Conservation (phyloP, 2,888 invertebrate species). For the Plutella xylostella region DNA sequence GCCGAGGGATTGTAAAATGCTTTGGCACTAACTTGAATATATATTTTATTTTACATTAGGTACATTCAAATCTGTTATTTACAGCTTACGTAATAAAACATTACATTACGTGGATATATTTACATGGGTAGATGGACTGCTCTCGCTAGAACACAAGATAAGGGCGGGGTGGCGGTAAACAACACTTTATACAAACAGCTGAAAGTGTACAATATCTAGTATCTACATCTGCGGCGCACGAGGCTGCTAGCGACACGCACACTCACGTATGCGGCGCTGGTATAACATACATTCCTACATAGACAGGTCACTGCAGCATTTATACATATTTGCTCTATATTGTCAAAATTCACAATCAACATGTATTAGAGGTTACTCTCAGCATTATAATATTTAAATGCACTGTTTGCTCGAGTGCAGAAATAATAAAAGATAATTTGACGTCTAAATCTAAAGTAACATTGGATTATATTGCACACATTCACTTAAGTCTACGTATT, state of each 20-base stretch:
- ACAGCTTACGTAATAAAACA: constrained; percentile 45
- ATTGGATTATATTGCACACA: constrained; percentile 63
- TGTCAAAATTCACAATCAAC: background rate
- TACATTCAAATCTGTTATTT: constrained; percentile 55
- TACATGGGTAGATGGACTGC: constrained; percentile 38
- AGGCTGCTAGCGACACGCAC: constrained; percentile 36
- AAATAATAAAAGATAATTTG: constrained; percentile 30
- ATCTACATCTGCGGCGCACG: constrained; percentile 34
- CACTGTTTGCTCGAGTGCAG: constrained; percentile 22
- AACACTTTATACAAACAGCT: constrained; percentile 25
- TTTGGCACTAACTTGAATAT: constrained; percentile 67
- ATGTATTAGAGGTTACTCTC: background rate
- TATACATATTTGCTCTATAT: background rate
- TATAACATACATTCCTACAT: background rate
- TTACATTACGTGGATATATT: constrained; percentile 33
- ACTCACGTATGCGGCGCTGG: too few relatives aligned
- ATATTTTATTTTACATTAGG: constrained; percentile 54
- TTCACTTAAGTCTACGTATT: constrained; percentile 48
- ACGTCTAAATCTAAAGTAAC: constrained; percentile 49
- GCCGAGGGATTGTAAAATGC: constrained; percentile 48
- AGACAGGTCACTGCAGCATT: constrained; percentile 3
- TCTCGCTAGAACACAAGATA: constrained; percentile 35
- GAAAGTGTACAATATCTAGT: constrained; percentile 55
- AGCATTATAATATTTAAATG: background rate
- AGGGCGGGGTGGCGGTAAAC: constrained; percentile 11